Conservation (phyloP, 2,888 invertebrate species). For the Pseudococcus viburni region DNA sequence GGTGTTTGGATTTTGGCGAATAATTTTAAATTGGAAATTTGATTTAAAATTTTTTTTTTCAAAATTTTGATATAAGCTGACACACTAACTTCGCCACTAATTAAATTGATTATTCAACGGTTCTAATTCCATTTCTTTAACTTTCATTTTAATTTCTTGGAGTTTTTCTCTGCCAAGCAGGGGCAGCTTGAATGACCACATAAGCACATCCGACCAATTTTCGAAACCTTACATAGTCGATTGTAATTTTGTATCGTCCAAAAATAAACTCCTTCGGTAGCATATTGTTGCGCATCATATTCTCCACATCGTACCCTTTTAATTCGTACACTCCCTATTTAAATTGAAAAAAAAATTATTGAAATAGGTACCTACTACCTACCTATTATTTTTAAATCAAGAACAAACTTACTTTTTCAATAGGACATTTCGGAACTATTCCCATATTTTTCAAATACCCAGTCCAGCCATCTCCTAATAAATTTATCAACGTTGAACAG, state of each 20-base stretch:
- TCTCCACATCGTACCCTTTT: background rate
- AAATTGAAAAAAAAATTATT: background rate
- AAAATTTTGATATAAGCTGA: no score
- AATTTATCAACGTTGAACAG: background rate
- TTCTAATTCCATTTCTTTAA: no score
- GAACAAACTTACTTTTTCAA: background rate
- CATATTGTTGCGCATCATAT: background rate
- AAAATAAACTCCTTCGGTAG: background rate
- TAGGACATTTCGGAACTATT: background rate
- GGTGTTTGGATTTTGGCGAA: no score
- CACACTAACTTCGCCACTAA: no score
- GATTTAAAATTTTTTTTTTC: no score
- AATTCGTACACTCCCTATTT: slow-evolving; percentile 1
- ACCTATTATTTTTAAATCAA: background rate
- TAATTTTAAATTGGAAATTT: no score
- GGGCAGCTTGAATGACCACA: background rate
- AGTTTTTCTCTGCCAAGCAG: background rate
- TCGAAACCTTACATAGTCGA: background rate
- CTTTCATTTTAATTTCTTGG: background rate
- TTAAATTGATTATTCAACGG: no score
- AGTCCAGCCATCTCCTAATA: background rate
- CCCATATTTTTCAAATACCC: slow-evolving; percentile 3
- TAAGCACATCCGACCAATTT: background rate
- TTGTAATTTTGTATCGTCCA: background rate
- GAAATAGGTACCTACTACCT: background rate